Conservation (phyloP, 1,140 invertebrate genomes). For the Linepithema humile region DNA sequence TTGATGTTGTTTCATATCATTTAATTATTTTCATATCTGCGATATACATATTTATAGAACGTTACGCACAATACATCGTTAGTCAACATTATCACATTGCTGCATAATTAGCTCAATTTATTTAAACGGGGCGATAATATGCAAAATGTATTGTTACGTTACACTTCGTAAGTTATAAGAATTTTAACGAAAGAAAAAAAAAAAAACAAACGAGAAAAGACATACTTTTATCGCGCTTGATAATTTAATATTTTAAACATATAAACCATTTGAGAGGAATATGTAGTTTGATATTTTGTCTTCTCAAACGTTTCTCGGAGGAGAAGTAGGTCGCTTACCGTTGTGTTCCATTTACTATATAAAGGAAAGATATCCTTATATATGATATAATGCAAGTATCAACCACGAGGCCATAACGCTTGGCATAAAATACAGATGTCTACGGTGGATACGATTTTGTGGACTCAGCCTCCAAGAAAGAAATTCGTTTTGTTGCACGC, state of each 20-base stretch:
- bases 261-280: slow-evolving; percentile 25
- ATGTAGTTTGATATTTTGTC: slow-evolving; percentile 23
- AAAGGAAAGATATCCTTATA: slow-evolving; percentile 39
- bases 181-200: slow-evolving; percentile 1
- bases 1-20: slow-evolving; percentile 17
- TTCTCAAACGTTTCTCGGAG: slow-evolving; percentile 52
- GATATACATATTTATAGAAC: not conserved
- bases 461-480: slow-evolving; percentile 34
- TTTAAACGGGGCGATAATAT: not conserved
- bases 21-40: slow-evolving; percentile 43
- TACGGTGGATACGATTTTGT: slow-evolving; percentile 64
- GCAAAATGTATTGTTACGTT: not conserved
- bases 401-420: slow-evolving; percentile 58
- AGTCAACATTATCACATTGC: not conserved
- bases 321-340: slow-evolving; percentile 53
- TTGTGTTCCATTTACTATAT: slow-evolving; percentile 41
- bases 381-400: slow-evolving; percentile 65
- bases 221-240: not conserved
- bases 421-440: slow-evolving; percentile 67
- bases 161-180: not conserved
- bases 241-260: slow-evolving; percentile 18
- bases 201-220: not conserved
- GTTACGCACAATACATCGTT: not conserved
- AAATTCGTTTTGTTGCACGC: slow-evolving; percentile 47
- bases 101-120: not conserved